Evolutionary conservation across 2,888 invertebrate genomes (phyloP).

Genomic region (Athalia circularis): DNA sequence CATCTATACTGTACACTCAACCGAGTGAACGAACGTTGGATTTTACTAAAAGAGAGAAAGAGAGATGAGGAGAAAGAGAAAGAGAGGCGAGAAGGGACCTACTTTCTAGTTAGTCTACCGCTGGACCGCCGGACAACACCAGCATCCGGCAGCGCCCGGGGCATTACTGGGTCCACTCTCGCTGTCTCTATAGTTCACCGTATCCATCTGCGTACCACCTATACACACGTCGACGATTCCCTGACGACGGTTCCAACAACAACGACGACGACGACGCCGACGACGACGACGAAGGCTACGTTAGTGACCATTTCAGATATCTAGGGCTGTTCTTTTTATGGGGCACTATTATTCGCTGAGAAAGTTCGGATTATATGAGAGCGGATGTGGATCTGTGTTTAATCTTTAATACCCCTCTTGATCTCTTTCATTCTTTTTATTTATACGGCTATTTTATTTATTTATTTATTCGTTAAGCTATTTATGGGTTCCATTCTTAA

Average conservation of each 20-base stretch:
- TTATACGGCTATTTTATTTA: constrained; percentile 37
- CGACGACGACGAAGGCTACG: neutral
- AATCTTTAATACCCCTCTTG: neutral
- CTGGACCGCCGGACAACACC: constrained; percentile 51
- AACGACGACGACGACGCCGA: neutral
- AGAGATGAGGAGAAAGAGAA: constrained; percentile 18
- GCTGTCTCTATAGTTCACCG: constrained; percentile 54
- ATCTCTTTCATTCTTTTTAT: neutral
- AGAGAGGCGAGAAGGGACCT: constrained; percentile 60
- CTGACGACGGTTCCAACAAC: constrained; percentile 8
- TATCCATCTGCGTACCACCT: constrained; percentile 10
- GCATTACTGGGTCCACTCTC: constrained; percentile 64
- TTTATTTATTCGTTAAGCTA: neutral
- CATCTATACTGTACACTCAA: constrained; percentile 4
- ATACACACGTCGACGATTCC: constrained; percentile 27
- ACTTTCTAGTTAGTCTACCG: constrained; percentile 70
- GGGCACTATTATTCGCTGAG: constrained; percentile 28
- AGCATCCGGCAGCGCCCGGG: constrained; percentile 68
- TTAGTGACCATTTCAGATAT: constrained; percentile 13
- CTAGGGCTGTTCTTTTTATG: constrained; percentile 21
- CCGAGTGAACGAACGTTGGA: neutral
- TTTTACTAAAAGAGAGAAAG: constrained; percentile 24
- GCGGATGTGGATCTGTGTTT: neutral
- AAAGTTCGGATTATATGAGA: constrained; percentile 28
- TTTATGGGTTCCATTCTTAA: constrained; percentile 36